Percentiles rank a stretch among this genome's conserved stretches.
Evolutionary conservation across 2,888 invertebrate genomes (phyloP).

Genomic region (Ecliptopera silaceata): DNA sequence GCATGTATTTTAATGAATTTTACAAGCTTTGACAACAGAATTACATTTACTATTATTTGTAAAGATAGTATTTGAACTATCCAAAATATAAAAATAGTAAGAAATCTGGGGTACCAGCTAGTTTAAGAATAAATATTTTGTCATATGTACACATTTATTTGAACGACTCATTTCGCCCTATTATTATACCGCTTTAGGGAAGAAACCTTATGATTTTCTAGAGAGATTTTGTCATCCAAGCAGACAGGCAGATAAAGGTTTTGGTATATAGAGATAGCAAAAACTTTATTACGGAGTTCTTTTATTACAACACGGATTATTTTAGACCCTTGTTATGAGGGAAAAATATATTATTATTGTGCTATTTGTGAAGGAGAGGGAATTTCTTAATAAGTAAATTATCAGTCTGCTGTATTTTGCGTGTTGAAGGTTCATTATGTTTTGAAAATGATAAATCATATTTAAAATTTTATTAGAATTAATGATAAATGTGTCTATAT

Average conservation of each 20-base stretch:
- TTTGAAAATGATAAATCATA: too few relatives aligned
- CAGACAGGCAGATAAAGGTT: conserved; percentile 14
- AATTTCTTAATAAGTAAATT: conserved; percentile 15
- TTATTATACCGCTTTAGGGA: conserved; percentile 2
- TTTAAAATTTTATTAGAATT: too few relatives aligned
- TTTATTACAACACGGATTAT: conserved; percentile 28
- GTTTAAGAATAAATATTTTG: too few relatives aligned
- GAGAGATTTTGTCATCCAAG: conserved; percentile 21
- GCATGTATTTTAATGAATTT: too few relatives aligned
- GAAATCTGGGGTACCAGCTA: too few relatives aligned
- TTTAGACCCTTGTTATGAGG: conserved; percentile 28
- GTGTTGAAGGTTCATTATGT: too few relatives aligned
- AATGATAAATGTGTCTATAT: too few relatives aligned
- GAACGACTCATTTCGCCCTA: neutral
- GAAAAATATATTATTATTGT: conserved; percentile 14
- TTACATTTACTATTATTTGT: too few relatives aligned
- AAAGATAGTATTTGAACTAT: too few relatives aligned
- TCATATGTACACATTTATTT: neutral
- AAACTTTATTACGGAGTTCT: conserved; percentile 16
- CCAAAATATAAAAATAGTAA: too few relatives aligned
- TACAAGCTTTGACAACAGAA: too few relatives aligned
- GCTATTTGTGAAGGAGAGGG: conserved; percentile 20
- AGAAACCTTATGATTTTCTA: conserved; percentile 7
- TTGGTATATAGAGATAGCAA: conserved; percentile 17
- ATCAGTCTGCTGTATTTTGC: too few relatives aligned